phyloP scores from a whole-genome alignment of 2,113 vertebrate genomes.

The Nematolebias whitei region DNA sequence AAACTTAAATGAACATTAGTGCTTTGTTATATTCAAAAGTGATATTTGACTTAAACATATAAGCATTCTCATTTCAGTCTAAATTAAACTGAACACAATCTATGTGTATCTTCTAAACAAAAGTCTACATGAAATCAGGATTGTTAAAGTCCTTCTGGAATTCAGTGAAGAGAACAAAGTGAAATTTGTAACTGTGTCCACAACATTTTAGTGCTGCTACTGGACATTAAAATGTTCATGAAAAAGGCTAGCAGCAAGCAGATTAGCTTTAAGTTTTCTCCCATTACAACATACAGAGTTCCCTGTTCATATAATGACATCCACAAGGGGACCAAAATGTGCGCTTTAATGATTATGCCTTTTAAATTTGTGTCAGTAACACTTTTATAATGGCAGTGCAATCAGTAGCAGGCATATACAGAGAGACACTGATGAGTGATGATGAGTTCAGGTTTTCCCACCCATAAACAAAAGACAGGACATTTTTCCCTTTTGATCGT shows the following conservation, averaged over 20 bases:
- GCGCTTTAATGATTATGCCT: constrained; percentile 50
- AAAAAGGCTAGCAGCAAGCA: neutral
- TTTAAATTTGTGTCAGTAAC: constrained; percentile 53
- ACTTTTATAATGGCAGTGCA: constrained; percentile 26
- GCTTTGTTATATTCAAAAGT: too few species aligned
- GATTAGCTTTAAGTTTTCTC: constrained; percentile 20
- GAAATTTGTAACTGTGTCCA: too few species aligned
- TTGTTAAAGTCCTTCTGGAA: too few species aligned
- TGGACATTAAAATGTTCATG: neutral
- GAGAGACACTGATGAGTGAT: constrained; percentile 12
- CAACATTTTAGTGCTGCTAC: neutral
- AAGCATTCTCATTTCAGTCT: too few species aligned
- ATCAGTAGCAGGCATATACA: constrained; percentile 17
- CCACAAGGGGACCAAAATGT: constrained; percentile 27
- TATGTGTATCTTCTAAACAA: too few species aligned
- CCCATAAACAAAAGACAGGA: neutral
- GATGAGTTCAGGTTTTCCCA: constrained; percentile 19
- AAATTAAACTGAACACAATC: too few species aligned
- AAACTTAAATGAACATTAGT: too few species aligned
- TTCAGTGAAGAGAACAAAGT: too few species aligned
- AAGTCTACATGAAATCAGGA: too few species aligned
- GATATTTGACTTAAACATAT: too few species aligned
- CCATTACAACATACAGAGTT: constrained; percentile 45
- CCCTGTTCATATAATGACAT: constrained; percentile 41
- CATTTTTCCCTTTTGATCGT: neutral